phyloP scores from a whole-genome alignment of 2,113 vertebrate species.

The Pyxicephalus adspersus region DNA sequence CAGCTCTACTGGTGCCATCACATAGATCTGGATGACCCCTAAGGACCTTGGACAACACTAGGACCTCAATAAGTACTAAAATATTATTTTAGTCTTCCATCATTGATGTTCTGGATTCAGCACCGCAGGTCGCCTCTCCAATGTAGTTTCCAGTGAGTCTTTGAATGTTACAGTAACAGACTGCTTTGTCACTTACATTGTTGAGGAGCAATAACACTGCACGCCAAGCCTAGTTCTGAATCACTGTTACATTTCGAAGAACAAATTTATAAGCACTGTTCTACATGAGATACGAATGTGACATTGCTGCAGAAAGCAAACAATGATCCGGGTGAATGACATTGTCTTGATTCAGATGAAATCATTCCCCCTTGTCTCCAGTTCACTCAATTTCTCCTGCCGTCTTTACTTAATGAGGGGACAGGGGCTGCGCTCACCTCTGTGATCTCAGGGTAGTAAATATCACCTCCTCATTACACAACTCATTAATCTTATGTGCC shows the following conservation, averaged over 20 bases:
- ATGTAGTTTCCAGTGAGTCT: no score
- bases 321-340: conserved; percentile 15
- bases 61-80: no score
- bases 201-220: not conserved
- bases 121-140: no score
- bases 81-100: no score
- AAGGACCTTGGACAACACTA: no score
- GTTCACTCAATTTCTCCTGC: conserved; percentile 40
- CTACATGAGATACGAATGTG: conserved; percentile 12
- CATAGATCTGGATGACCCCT: no score
- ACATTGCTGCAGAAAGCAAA: conserved; percentile 1
- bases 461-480: conserved; percentile 55
- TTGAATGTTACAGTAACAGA: not conserved
- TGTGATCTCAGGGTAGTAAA: conserved; percentile 47
- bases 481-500: conserved; percentile 51
- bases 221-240: not conserved
- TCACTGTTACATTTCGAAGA: not conserved
- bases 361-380: conserved; percentile 17
- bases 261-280: not conserved
- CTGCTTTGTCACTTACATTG: not conserved
- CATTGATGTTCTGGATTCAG: no score
- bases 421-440: conserved; percentile 1
- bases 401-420: conserved; percentile 49
- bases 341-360: conserved; percentile 17
- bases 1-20: no score